Conservation (phyloP, 2,888 invertebrate species). For the Diaphora mendica region DNA sequence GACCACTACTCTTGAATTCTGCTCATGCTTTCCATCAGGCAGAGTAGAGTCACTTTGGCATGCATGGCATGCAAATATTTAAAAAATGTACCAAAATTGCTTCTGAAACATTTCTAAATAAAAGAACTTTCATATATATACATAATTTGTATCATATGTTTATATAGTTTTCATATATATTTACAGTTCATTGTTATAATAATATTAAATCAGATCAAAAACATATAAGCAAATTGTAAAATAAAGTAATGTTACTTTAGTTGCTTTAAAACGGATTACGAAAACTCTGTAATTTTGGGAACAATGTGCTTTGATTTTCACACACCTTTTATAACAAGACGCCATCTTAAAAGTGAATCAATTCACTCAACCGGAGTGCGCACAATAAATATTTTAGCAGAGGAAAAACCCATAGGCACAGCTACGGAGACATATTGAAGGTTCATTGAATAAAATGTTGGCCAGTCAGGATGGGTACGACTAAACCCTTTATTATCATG, state of each 20-base stretch:
- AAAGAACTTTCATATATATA: too few relatives aligned
- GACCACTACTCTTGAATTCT: too few relatives aligned
- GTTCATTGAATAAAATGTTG: constrained; percentile 76
- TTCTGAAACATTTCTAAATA: too few relatives aligned
- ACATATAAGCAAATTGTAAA: background rate
- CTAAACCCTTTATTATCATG: constrained; percentile 71
- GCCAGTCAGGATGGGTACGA: constrained; percentile 53
- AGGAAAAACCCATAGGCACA: constrained; percentile 26
- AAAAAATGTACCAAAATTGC: too few relatives aligned
- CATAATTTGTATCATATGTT: too few relatives aligned
- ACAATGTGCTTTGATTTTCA: constrained; percentile 36
- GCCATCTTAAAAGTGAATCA: constrained; percentile 38
- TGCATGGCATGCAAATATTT: too few relatives aligned
- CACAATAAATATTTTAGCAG: constrained; percentile 54
- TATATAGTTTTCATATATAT: too few relatives aligned
- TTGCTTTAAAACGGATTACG: constrained; percentile 7
- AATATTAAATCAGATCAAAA: background rate
- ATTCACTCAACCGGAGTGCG: constrained; percentile 45
- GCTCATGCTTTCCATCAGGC: too few relatives aligned
- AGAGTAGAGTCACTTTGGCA: too few relatives aligned
- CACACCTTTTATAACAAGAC: constrained; percentile 41
- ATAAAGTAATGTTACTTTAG: constrained; percentile 2
- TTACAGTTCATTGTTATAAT: background rate
- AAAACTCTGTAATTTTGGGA: constrained; percentile 8
- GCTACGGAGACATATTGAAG: constrained; percentile 63